Percentiles rank a stretch among this genome's conserved stretches.
Conservation (phyloP, 2,888 invertebrate species). For the Celastrina argiolus region DNA sequence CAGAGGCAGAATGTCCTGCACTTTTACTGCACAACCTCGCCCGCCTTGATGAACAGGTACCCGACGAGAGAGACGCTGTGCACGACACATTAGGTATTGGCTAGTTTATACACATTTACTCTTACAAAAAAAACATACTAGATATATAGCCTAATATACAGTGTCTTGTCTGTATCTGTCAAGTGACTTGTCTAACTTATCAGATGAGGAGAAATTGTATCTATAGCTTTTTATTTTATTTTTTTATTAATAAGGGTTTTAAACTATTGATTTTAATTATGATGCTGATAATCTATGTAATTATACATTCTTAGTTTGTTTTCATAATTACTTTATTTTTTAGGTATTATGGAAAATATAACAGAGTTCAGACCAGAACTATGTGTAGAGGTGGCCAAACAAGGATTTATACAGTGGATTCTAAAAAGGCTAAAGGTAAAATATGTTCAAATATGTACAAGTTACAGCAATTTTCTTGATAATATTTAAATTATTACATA, state of each 20-base stretch:
- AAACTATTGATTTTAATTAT: not conserved
- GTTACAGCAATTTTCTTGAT: not conserved
- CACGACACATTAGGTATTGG: slow-evolving; percentile 90
- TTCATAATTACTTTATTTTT: slow-evolving; percentile 31
- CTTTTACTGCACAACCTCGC: slow-evolving; percentile 95
- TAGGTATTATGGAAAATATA: slow-evolving; percentile 95
- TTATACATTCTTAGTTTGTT: slow-evolving; percentile 1
- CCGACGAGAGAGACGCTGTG: slow-evolving; percentile 97
- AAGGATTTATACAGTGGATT: slow-evolving; percentile 95
- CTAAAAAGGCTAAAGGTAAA: slow-evolving; percentile 89
- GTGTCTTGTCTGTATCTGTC: too few relatives aligned
- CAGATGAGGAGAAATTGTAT: too few relatives aligned
- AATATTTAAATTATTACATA: not conserved
- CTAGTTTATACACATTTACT: not conserved
- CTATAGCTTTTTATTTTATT: too few relatives aligned
- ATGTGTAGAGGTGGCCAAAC: slow-evolving; percentile 90
- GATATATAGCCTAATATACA: too few relatives aligned
- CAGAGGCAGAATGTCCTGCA: slow-evolving; percentile 93
- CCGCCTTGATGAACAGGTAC: slow-evolving; percentile 93
- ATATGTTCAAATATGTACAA: not conserved
- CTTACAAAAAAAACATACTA: too few relatives aligned
- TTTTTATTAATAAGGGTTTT: too few relatives aligned
- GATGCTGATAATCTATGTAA: not conserved
- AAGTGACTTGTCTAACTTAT: too few relatives aligned
- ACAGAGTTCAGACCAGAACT: slow-evolving; percentile 93